These are phyloP conservation scores for Calameuta pallipes DNA, from an alignment of 2,888 invertebrate genomes.

Conservation along the genomic window DNA sequence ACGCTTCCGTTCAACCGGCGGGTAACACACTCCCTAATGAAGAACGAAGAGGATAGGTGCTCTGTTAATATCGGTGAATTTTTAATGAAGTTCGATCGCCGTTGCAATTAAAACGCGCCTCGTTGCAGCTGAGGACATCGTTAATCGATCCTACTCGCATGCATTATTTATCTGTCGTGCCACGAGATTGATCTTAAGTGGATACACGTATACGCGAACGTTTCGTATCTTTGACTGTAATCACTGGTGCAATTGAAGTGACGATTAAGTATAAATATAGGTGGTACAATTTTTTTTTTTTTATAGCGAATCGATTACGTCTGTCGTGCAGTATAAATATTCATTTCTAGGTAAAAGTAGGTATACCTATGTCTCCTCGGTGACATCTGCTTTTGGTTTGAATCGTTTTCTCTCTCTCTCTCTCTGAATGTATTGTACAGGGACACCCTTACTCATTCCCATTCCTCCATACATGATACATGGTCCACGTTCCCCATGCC, in stretches of 20 bases:
- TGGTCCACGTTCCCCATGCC: conserved; percentile 41
- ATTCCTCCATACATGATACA: conserved; percentile 52
- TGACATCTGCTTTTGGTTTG: conserved; percentile 49
- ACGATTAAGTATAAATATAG: neutral
- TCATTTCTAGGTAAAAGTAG: neutral
- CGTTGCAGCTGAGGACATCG: conserved; percentile 27
- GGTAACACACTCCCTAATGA: neutral
- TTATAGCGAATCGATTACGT: neutral
- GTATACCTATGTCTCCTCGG: conserved; percentile 34
- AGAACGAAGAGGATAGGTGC: neutral
- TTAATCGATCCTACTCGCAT: conserved; percentile 24
- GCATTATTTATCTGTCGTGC: neutral
- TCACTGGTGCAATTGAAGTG: neutral
- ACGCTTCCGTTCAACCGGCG: neutral
- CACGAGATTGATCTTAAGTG: too few species aligned
- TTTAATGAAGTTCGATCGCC: conserved; percentile 24
- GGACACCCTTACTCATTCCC: conserved; percentile 9
- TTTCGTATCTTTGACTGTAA: neutral
- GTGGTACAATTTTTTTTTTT: neutral
- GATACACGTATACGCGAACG: neutral
- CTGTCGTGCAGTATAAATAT: neutral
- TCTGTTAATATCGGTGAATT: conserved; percentile 27
- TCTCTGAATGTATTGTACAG: neutral
- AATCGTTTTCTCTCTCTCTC: conserved; percentile 29
- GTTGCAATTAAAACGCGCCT: conserved; percentile 30